Conservation (phyloP, 2,113 vertebrate genomes). For the Hemibagrus wyckioides region DNA sequence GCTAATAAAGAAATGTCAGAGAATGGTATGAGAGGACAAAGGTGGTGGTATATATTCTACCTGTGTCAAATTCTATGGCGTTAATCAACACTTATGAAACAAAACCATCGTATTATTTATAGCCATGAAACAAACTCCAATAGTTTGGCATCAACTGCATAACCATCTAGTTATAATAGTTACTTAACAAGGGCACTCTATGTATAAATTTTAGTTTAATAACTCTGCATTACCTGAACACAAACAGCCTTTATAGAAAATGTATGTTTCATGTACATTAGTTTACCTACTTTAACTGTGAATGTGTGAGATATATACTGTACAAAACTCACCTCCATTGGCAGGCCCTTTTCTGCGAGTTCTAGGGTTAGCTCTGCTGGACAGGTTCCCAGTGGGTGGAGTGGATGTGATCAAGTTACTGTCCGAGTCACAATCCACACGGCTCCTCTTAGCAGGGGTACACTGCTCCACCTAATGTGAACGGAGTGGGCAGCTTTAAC, state of each 20-base stretch:
- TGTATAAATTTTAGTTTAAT: neutral
- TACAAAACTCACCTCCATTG: constrained; percentile 81
- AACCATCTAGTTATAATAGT: neutral
- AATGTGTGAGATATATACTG: too few species aligned
- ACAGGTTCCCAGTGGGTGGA: constrained; percentile 84
- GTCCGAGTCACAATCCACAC: constrained; percentile 87
- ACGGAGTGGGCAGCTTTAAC: neutral
- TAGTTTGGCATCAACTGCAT: neutral
- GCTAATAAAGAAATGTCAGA: neutral
- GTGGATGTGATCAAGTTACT: constrained; percentile 91
- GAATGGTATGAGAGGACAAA: neutral
- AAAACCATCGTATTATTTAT: neutral
- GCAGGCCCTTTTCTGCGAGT: constrained; percentile 88
- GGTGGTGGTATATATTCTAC: neutral
- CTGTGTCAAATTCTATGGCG: neutral
- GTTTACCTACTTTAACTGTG: too few species aligned
- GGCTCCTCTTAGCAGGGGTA: constrained; percentile 91
- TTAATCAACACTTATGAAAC: neutral
- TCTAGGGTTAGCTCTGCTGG: constrained; percentile 84
- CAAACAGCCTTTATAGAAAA: neutral
- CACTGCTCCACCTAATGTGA: constrained; percentile 87
- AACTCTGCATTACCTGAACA: neutral
- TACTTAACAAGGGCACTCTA: neutral
- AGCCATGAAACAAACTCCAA: neutral
- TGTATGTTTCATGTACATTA: too few species aligned